Base-by-base conservation (phyloP, 2,888 invertebrate genomes). In the Lochmaea crataegi region DNA sequence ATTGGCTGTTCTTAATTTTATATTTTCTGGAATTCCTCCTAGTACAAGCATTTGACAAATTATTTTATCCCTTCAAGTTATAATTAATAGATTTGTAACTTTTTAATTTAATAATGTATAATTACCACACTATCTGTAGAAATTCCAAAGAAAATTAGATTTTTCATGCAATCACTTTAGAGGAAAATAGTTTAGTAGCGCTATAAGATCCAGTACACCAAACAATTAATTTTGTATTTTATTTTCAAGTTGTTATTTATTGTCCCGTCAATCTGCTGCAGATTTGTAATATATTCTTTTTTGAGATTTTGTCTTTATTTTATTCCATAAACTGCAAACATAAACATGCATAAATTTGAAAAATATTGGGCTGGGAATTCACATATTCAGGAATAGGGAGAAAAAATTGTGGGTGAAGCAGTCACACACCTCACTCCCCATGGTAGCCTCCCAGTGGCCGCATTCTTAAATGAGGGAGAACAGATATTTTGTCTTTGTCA, bases 241-340 rank as follows among this genome's bases (percentile, higher is more conserved):
- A 56, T 70, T 64, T 56, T 42, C 41, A 48, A 16, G 38, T 57
- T 73, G 66, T 66, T 73, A 56, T 73, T 70, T 73, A 56, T 66
- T 70, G 45, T 74, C 57, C 14, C 63, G 53, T 63, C 12, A 60
- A 58, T 64, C 53, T 71, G 66, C 66, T 73, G 38, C 16, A 73
- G 38, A 72, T 70, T 73, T 73, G 71, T 71, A 75, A 70, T 71
- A 75, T 75, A 73, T 45, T 32, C 63, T 60, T 73, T 70, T 72
- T 71, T 71, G 58, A 42, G 45, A 9, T 42, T 12, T 53, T 42
- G 53, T 53, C n/a, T 66, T 67, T 61, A 65, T 51, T 51, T 57
- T 66, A 7, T 12, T n/a, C 53, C 41, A 41, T 41, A 22, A 22
- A 22, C 32, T 7, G 7, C 9, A 38, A 38, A 38, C n/a, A n/a